Evolutionary conservation across 2,113 vertebrate species (phyloP).

Genomic region (Rhizomys pruinosus): DNA sequence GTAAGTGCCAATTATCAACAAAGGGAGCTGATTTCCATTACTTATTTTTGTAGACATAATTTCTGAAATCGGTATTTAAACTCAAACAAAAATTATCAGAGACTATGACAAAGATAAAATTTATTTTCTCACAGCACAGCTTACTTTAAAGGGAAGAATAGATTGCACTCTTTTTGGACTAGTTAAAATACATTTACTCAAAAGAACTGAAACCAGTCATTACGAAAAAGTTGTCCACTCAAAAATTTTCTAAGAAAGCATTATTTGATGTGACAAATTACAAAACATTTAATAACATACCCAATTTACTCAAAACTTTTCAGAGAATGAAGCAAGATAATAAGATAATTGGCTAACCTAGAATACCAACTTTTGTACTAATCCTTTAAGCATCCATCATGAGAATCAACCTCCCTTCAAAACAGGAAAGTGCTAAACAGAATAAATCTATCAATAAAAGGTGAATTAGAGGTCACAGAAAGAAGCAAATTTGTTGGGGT

Average conservation of each 20-base stretch:
- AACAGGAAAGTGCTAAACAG: not conserved
- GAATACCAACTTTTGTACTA: conserved; percentile 41
- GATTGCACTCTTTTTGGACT: not conserved
- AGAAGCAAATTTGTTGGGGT: not conserved
- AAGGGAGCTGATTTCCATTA: not conserved
- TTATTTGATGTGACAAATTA: conserved; percentile 10
- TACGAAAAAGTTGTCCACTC: not conserved
- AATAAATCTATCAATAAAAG: conserved; percentile 51
- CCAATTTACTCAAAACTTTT: conserved; percentile 42
- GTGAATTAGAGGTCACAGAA: not conserved
- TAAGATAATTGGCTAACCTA: conserved; percentile 3
- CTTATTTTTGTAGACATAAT: conserved; percentile 21
- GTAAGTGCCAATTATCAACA: not conserved
- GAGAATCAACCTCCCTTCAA: not conserved
- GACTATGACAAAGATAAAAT: conserved; percentile 17
- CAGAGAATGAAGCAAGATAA: conserved; percentile 20
- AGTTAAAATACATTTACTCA: conserved; percentile 22
- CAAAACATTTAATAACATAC: conserved; percentile 35
- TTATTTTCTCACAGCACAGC: not conserved
- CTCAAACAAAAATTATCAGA: conserved; percentile 28
- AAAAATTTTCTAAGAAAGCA: conserved; percentile 47
- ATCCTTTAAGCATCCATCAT: not conserved
- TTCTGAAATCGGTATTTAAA: conserved; percentile 48
- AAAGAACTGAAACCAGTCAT: not conserved
- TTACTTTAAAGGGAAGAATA: conserved; percentile 38